Conservation (phyloP, 2,888 invertebrate genomes). For the Agrenia bidenticulata region DNA sequence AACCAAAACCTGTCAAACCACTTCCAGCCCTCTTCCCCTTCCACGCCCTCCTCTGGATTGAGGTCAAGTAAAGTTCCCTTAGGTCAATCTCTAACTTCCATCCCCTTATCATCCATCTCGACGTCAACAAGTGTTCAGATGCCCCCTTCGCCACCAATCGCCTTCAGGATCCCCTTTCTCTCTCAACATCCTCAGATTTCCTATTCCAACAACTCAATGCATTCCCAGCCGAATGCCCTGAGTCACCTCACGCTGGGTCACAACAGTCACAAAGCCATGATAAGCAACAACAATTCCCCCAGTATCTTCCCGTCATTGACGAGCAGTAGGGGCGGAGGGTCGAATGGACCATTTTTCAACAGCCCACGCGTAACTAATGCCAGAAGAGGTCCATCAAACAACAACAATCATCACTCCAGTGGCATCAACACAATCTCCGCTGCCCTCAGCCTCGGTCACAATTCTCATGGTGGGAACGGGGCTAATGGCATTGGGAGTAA, state of each 20-base stretch:
- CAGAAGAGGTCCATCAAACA: conserved; percentile 19
- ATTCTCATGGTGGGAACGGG: conserved; percentile 28
- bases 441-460: conserved; percentile 22
- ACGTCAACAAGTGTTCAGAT: conserved; percentile 32
- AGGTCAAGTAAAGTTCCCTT: conserved; percentile 35
- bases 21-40: conserved; percentile 42
- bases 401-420: conserved; percentile 18
- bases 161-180: conserved; percentile 30
- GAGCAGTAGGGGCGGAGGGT: conserved; percentile 7
- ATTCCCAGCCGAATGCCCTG: background rate
- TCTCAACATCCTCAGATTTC: conserved; percentile 31
- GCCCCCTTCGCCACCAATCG: conserved; percentile 33
- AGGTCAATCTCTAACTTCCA: conserved; percentile 38
- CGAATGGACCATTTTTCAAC: conserved; percentile 31
- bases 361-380: conserved; percentile 30
- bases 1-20: conserved; percentile 34
- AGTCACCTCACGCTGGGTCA: background rate
- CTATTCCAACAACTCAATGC: conserved; percentile 29
- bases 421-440: conserved; percentile 24
- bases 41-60: conserved; percentile 37
- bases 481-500: conserved; percentile 6
- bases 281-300: too few species aligned
- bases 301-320: background rate
- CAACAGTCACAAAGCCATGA: background rate
- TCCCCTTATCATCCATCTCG: conserved; percentile 32